phyloP scores from a whole-genome alignment of 2,113 vertebrate genomes.

The Hipposideros armiger region DNA sequence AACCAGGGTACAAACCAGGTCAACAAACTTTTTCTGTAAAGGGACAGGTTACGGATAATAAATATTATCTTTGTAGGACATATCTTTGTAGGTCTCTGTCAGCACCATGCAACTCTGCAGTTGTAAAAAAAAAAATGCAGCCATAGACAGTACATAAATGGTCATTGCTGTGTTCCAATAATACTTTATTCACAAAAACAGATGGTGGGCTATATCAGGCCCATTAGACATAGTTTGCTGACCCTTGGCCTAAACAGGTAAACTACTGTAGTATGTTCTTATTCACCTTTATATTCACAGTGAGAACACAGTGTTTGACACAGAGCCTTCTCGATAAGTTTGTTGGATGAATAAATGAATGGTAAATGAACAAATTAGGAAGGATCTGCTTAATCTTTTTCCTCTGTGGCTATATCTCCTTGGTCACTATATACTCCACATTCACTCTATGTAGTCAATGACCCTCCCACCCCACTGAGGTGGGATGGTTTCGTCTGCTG shows the following conservation, averaged over 20 bases:
- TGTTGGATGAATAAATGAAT: background rate
- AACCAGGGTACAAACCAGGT: background rate
- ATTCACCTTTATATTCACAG: background rate
- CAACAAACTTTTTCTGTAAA: background rate
- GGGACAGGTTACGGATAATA: background rate
- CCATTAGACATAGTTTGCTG: background rate
- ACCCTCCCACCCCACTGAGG: no score
- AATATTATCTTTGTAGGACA: background rate
- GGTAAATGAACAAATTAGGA: background rate
- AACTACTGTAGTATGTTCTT: background rate
- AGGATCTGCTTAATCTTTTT: background rate
- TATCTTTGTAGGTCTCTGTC: background rate
- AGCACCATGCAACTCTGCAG: background rate
- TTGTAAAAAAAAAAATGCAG: background rate
- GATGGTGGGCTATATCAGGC: background rate
- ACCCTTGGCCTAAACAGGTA: background rate
- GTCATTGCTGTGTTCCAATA: background rate
- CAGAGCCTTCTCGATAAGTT: background rate
- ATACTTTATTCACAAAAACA: conserved; percentile 51
- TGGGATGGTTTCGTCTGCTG: background rate
- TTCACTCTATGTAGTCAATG: background rate
- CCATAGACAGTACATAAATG: background rate
- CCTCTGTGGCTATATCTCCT: background rate
- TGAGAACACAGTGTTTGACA: background rate
- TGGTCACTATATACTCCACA: background rate